Base-by-base conservation (phyloP, 2,888 invertebrate species). In the Diogma glabrata region DNA sequence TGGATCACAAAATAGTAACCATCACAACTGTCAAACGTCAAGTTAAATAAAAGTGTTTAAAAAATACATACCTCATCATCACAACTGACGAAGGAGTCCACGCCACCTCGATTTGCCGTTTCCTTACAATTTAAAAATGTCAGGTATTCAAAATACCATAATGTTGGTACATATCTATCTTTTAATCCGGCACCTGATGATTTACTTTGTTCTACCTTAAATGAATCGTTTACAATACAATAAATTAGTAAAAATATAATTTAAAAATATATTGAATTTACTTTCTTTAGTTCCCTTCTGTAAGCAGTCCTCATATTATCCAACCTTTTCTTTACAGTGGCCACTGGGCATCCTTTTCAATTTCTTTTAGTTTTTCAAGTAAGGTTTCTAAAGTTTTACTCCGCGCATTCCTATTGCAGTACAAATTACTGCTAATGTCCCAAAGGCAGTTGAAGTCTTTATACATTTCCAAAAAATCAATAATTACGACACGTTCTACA, bases 251-350 rank as follows among this genome's bases (percentile, higher is more conserved):
- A 33, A 33, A 33, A 33, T 33, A 10, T 33, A 33, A 33, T 14
- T 16, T 33, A 14, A 16, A 33, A 33, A n/a, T n/a, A 33, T 33
- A 33, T 33, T 33, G 33, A 14, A 7, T 16, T 38, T 38, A 38
- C 38, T 38, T 38, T 38, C 14, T 33, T 33, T 33, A 16, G 38
- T 38, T 38, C 16, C 19, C 38, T 38, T 38, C 19, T 38, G 19
- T 38, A 38, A 38, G 38, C 38, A 19, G 38, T 38, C 38, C 3
- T 38, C 38, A n/a, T n/a, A n/a, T n/a, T 38, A 38, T 38, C 17
- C 38, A 38, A 19, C 14, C 17, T 38, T 19, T 38, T 38, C 38
- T 38, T 38, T 19, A 10, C 38, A 17, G 38, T 38, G 14, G 38
- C 38, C 17, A 38, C 38, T 8, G 17, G 16, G 38, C 38, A 9